Base-by-base conservation (phyloP, 2,888 invertebrate genomes). In the Lasiommata megera region DNA sequence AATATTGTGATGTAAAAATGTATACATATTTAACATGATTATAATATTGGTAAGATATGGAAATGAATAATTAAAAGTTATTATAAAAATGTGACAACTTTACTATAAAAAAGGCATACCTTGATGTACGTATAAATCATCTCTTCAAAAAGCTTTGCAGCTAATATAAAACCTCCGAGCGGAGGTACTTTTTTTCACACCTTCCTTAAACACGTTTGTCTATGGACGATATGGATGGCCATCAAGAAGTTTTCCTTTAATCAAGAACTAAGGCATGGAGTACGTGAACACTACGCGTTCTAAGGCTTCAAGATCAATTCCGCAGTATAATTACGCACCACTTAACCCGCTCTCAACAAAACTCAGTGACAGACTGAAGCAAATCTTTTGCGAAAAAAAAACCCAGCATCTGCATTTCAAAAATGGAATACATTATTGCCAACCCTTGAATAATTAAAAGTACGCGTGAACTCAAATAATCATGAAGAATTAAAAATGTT, bases 381-480 rank as follows among this genome's bases (percentile, higher is more conserved):
- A 87, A 82, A 68, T 76, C 67, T 67, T 67, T 67, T 65, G 65
- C 76, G 79, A 80, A 82, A 79, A 73, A 70, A 75, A 82, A 74
- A 70, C 74, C 72, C 76, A 75, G 76, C 77, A 73, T 82, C 76
- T 76, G 74, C 71, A 76, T 79, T 82, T 78, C 68, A 73, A 75
- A 79, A 79, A 74, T 67, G 69, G 87, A 81, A 88, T 83, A 88
- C 73, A 86, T 88, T 88, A 84, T 65, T 65, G 61, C 67, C 71
- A 74, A 88, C 89, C 90, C 90, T 84, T 88, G 88, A 84, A 90
- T 88, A 90, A 90, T 90, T 90, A 90, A 88, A 89, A 88, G 87
- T 87, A 88, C 85, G 85, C 88, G 88, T 83, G 87, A 82, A 84
- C 78, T 75, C 80, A 85, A 86, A 89, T 86, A 87, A 82, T 86